A percentile compares a stretch with the other conserved stretches of the same genome.
Evolutionary conservation across 1,140 invertebrate species (phyloP).

Genomic region (Hypsibius dujardini): DNA sequence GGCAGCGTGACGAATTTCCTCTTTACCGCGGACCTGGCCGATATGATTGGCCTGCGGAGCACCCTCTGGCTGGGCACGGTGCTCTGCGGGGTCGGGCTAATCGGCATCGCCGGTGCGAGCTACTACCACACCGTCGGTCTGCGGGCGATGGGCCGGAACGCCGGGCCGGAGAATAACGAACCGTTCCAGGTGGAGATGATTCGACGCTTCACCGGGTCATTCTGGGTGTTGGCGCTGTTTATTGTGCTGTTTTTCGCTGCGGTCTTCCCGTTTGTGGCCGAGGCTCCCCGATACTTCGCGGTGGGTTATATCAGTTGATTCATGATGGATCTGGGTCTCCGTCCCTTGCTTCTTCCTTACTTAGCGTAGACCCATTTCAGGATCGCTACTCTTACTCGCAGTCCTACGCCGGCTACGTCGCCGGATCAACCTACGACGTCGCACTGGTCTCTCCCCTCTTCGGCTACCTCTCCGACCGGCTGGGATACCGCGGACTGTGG

Average conservation of each 20-base stretch:
- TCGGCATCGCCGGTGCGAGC: neutral
- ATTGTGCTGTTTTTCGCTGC: neutral
- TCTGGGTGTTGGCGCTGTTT: slow-evolving; percentile 6
- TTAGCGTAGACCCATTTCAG: neutral
- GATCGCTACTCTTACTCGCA: neutral
- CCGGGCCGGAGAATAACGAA: neutral
- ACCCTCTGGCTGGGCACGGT: slow-evolving; percentile 4
- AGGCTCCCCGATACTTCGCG: slow-evolving; percentile 7
- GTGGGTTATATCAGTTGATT: neutral
- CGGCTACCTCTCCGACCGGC: neutral
- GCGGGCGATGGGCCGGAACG: neutral
- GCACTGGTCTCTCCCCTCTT: slow-evolving; percentile 9
- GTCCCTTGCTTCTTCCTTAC: too few species aligned
- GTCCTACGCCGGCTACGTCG: slow-evolving; percentile 2
- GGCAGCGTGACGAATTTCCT: slow-evolving; percentile 10
- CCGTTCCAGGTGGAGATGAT: neutral
- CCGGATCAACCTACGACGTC: slow-evolving; percentile 14
- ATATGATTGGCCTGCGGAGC: neutral
- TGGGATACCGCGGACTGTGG: slow-evolving; percentile 4
- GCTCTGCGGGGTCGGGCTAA: neutral
- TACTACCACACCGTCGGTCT: neutral
- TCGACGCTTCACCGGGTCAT: neutral
- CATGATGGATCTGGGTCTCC: too few species aligned
- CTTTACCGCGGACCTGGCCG: neutral
- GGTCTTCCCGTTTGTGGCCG: slow-evolving; percentile 4